phyloP scores from a whole-genome alignment of 2,797 vertebrate species.

The Acanthis flammea region DNA sequence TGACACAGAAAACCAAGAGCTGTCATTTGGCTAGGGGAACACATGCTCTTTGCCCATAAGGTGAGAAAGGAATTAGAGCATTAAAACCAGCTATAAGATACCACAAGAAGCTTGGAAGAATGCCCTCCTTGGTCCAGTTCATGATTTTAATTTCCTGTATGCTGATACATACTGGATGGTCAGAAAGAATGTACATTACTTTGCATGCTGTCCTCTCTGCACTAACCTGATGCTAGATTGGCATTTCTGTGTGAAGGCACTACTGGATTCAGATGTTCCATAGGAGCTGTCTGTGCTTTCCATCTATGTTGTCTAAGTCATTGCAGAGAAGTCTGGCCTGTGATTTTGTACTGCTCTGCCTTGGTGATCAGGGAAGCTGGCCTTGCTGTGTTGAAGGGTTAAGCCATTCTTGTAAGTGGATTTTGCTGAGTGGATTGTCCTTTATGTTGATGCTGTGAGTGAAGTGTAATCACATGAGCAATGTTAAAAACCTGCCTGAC shows the following conservation, averaged over 20 bases:
- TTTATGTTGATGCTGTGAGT: neutral
- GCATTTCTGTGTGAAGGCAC: neutral
- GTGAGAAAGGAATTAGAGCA: neutral
- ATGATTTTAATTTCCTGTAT: neutral
- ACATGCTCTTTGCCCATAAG: neutral
- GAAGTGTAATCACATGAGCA: neutral
- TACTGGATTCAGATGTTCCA: neutral
- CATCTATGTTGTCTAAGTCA: neutral
- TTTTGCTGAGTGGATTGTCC: constrained; percentile 26
- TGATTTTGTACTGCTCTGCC: neutral
- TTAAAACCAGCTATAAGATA: neutral
- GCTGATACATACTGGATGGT: neutral
- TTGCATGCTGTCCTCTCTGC: neutral
- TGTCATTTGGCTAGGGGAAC: neutral
- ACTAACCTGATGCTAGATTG: neutral
- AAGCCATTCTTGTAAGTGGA: neutral
- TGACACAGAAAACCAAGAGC: neutral
- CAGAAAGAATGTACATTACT: neutral
- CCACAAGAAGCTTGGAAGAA: neutral
- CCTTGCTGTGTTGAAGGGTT: neutral
- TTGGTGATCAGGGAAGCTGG: neutral
- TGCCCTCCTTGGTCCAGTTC: neutral
- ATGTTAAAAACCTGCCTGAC: neutral
- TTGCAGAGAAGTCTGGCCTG: accelerated
- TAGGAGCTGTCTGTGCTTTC: neutral